Conservation (phyloP, 2,113 vertebrate species). For the Eolophus roseicapilla region DNA sequence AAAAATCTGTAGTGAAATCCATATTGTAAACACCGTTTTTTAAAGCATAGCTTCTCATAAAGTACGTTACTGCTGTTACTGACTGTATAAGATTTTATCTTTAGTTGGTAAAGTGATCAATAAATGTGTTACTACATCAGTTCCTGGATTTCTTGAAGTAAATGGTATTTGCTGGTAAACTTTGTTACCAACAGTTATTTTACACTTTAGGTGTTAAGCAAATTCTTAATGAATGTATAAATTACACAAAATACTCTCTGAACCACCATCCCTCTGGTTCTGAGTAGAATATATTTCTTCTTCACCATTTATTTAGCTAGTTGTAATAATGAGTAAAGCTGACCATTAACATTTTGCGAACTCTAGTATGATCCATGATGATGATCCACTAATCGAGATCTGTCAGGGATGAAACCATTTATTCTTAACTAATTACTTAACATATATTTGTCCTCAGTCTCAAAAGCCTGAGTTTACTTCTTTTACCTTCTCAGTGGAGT, state of each 20-base stretch:
- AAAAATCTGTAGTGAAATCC: slow-evolving; percentile 33
- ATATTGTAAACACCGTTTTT: slow-evolving; percentile 30
- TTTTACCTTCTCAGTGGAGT: neutral
- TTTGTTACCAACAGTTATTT: neutral
- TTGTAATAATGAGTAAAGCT: neutral
- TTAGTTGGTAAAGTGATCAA: slow-evolving; percentile 71
- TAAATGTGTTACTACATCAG: slow-evolving; percentile 69
- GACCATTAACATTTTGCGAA: neutral
- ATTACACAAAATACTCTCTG: neutral
- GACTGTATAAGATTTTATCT: slow-evolving; percentile 64
- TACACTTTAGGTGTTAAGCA: neutral
- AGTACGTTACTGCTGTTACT: slow-evolving; percentile 53
- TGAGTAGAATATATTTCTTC: neutral
- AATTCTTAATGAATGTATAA: neutral
- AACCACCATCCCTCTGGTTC: neutral
- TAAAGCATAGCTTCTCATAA: slow-evolving; percentile 47
- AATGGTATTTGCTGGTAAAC: neutral
- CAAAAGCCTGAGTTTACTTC: neutral
- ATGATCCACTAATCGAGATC: neutral
- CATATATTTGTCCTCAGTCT: neutral
- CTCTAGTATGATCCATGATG: neutral
- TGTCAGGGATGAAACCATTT: neutral
- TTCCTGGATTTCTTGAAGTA: neutral
- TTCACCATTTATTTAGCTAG: neutral
- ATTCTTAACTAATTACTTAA: neutral